A percentile compares a stretch with the other conserved stretches of the same genome.
phyloP scores from a whole-genome alignment of 2,888 invertebrate genomes.

The Petrolisthes cinctipes region DNA sequence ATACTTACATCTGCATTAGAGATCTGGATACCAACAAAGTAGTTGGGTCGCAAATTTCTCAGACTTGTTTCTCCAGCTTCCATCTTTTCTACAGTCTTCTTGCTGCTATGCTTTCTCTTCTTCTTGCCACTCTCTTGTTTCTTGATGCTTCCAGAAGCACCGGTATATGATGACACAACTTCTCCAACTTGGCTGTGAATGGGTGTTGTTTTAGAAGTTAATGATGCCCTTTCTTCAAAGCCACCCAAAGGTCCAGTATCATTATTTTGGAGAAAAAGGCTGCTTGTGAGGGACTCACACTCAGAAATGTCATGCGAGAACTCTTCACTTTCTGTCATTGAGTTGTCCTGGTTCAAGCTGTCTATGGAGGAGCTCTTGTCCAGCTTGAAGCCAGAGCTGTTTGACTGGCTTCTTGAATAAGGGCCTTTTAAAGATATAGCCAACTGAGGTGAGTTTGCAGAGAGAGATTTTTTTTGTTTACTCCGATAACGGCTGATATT shows the following conservation, averaged over 20 bases:
- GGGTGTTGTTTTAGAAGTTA: neutral
- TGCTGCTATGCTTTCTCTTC: neutral
- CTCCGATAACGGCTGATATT: neutral
- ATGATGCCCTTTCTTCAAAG: neutral
- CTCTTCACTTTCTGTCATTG: constrained; percentile 17
- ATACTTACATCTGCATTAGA: constrained; percentile 39
- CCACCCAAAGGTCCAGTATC: neutral
- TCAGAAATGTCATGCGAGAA: constrained; percentile 2
- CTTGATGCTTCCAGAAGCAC: neutral
- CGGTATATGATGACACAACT: neutral
- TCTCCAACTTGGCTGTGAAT: neutral
- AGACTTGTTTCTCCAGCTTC: neutral
- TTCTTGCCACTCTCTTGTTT: constrained; percentile 4
- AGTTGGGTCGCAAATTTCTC: constrained; percentile 27
- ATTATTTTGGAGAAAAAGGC: neutral
- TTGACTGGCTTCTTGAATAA: neutral
- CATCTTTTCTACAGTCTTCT: neutral
- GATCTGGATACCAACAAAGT: constrained; percentile 38
- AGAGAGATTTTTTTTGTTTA: neutral
- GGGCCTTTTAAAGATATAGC: neutral
- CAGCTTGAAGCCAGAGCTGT: neutral
- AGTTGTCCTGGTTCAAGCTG: constrained; percentile 7
- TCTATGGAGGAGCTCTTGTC: neutral
- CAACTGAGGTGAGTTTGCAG: neutral
- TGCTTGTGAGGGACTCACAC: constrained; percentile 16